Conservation (phyloP, 2,888 invertebrate species). For the Schizaphis graminum region DNA sequence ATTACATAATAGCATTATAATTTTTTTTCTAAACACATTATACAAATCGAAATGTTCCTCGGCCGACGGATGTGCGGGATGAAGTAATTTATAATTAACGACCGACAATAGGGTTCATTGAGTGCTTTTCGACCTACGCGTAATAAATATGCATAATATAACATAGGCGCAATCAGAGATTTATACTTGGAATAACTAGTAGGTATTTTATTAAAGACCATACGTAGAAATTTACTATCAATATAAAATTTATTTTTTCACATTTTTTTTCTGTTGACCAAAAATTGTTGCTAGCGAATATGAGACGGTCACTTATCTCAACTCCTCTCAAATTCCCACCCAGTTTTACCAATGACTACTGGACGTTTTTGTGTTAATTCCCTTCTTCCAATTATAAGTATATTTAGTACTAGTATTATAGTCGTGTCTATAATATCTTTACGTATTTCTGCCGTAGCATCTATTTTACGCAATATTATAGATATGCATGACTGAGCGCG, state of each 20-base stretch:
- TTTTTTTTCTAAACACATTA: neutral
- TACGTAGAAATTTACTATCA: neutral
- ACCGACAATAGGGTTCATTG: constrained; percentile 15
- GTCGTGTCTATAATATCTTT: neutral
- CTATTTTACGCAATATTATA: neutral
- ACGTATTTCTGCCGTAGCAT: neutral
- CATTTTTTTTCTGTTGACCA: neutral
- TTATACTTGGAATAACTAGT: neutral
- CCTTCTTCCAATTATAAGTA: neutral
- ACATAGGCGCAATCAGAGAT: neutral
- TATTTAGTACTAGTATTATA: neutral
- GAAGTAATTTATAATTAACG: constrained; percentile 22
- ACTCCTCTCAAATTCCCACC: neutral
- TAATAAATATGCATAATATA: neutral
- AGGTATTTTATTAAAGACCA: neutral
- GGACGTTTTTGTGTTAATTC: neutral
- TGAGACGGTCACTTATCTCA: neutral
- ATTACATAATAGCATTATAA: neutral
- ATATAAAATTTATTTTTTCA: neutral
- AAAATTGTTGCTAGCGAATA: neutral
- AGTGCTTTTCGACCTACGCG: neutral
- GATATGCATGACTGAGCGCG: neutral
- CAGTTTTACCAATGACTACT: neutral
- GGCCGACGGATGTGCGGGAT: neutral
- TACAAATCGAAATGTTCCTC: neutral